A percentile compares a stretch with the other conserved stretches of the same genome.
phyloP scores from a whole-genome alignment of 2,797 vertebrate species.

The Cheirogaleus major region DNA sequence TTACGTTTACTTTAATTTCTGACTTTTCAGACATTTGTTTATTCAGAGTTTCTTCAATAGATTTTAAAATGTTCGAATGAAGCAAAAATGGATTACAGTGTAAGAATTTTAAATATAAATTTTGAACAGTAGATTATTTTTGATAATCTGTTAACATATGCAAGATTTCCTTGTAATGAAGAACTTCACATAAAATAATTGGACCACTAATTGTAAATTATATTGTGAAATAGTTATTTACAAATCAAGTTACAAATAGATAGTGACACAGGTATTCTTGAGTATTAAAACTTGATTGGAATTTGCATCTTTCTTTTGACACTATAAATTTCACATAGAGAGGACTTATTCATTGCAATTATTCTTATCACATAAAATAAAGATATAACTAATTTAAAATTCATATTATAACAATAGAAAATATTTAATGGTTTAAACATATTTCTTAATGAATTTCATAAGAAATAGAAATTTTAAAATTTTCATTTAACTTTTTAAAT shows the following conservation, averaged over 20 bases:
- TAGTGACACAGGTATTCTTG: neutral
- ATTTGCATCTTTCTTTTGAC: neutral
- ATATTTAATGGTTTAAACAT: neutral
- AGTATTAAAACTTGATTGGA: conserved; percentile 12
- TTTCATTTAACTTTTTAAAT: neutral
- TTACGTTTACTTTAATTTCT: neutral
- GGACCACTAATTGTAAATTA: conserved; percentile 24
- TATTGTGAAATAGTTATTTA: conserved; percentile 58
- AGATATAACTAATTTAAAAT: neutral
- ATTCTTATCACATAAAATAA: neutral
- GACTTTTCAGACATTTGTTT: neutral
- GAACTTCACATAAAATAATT: neutral
- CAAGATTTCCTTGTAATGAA: conserved; percentile 28
- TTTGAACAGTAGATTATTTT: conserved; percentile 23
- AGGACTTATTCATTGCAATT: neutral
- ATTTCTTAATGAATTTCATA: neutral
- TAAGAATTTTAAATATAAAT: conserved; percentile 46
- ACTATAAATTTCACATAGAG: neutral
- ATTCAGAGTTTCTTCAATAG: neutral
- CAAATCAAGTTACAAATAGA: conserved; percentile 45
- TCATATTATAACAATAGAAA: neutral
- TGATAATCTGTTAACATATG: conserved; percentile 41
- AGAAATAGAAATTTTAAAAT: neutral
- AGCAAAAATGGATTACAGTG: neutral
- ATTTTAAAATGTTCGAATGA: conserved; percentile 35